phyloP scores from a whole-genome alignment of 2,888 invertebrate genomes.

The Cheilosia grossa region DNA sequence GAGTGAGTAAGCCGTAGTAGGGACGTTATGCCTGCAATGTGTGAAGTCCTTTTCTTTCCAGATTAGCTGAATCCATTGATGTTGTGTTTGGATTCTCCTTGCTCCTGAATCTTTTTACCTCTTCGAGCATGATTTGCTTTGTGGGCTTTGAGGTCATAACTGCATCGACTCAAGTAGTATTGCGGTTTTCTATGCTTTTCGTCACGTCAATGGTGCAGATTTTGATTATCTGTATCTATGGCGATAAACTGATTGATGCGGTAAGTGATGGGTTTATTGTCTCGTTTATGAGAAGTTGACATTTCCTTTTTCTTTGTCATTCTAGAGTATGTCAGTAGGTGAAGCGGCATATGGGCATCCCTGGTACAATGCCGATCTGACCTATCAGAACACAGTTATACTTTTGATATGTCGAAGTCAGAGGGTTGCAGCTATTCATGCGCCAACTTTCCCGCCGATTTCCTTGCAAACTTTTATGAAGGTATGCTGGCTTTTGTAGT shows the following conservation, averaged over 20 bases:
- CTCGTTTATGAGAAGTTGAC: rapidly evolving
- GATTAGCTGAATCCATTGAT: constrained; percentile 78
- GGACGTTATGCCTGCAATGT: background rate
- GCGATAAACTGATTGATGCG: constrained; percentile 79
- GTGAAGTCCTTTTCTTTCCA: constrained; percentile 33
- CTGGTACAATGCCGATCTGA: constrained; percentile 77
- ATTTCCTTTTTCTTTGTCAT: background rate
- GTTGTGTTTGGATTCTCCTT: constrained; percentile 78
- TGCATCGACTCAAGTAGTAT: constrained; percentile 78
- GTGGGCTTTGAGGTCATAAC: constrained; percentile 81
- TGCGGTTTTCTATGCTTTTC: constrained; percentile 79
- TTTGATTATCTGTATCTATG: constrained; percentile 80
- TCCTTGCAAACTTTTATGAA: constrained; percentile 80
- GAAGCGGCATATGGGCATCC: constrained; percentile 79
- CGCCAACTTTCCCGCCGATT: constrained; percentile 80
- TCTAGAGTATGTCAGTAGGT: constrained; percentile 78
- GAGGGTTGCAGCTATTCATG: constrained; percentile 78
- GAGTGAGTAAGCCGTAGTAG: constrained; percentile 75
- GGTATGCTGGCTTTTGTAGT: too few relatives aligned
- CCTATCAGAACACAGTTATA: constrained; percentile 77
- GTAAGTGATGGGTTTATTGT: constrained; percentile 71
- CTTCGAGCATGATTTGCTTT: constrained; percentile 80
- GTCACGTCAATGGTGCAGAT: constrained; percentile 79
- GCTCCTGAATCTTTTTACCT: constrained; percentile 80
- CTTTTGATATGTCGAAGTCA: constrained; percentile 79